phyloP scores from a whole-genome alignment of 2,113 vertebrate genomes.

The Phrynosoma blainvillii region DNA sequence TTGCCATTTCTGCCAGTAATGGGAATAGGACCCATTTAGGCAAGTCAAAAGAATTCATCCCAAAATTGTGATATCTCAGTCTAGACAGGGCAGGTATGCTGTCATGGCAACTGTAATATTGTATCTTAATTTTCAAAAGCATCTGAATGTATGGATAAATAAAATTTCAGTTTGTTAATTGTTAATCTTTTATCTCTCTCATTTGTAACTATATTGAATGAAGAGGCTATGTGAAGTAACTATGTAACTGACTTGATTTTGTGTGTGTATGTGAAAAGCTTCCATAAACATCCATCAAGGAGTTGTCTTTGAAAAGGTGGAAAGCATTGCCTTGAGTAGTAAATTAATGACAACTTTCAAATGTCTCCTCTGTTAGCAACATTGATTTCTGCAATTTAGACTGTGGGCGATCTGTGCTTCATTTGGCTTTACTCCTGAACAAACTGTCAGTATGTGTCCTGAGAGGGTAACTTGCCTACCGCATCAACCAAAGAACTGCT shows the following conservation, averaged over 20 bases:
- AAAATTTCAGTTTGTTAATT: not conserved
- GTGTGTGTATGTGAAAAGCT: slow-evolving; percentile 47
- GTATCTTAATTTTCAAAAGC: not conserved
- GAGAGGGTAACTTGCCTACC: slow-evolving; percentile 63
- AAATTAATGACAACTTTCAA: slow-evolving; percentile 73
- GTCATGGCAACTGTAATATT: not conserved
- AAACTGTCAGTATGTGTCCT: slow-evolving; percentile 67
- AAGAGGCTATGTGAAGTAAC: slow-evolving; percentile 33
- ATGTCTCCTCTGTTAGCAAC: slow-evolving; percentile 71
- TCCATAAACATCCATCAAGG: slow-evolving; percentile 67
- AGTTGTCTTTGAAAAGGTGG: slow-evolving; percentile 67
- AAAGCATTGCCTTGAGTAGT: slow-evolving; percentile 69
- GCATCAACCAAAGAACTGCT: slow-evolving; percentile 47
- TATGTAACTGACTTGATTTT: slow-evolving; percentile 33
- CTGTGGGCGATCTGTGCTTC: slow-evolving; percentile 66
- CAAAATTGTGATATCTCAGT: too few relatives aligned
- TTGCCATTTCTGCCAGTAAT: not conserved
- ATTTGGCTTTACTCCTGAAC: slow-evolving; percentile 66
- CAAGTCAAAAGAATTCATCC: not conserved
- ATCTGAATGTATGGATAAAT: not conserved
- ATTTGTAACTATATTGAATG: slow-evolving; percentile 44
- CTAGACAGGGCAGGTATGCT: not conserved
- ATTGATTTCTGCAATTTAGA: slow-evolving; percentile 59
- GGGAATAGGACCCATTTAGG: not conserved
- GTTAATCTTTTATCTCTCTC: not conserved